Evolutionary conservation across 2,888 invertebrate species (phyloP).

Genomic region (Dasysyrphus tricinctus): DNA sequence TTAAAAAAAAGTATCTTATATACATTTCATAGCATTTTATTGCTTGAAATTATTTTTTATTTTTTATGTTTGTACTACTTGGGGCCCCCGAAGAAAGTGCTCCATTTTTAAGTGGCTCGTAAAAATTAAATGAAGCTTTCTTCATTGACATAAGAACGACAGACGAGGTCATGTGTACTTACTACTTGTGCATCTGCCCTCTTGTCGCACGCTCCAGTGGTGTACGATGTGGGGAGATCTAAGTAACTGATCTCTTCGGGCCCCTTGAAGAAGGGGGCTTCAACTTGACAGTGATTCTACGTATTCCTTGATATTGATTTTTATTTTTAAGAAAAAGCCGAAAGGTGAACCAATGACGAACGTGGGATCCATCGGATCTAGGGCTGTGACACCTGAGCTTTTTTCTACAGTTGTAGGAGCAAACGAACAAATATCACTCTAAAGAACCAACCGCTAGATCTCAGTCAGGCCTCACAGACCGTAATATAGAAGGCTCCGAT

Average conservation of each 20-base stretch:
- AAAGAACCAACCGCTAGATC: too few species aligned
- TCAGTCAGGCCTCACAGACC: too few species aligned
- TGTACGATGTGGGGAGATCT: not conserved
- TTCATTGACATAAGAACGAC: not conserved
- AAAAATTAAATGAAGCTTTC: conserved; percentile 41
- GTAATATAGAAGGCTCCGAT: too few species aligned
- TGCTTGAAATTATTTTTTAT: conserved; percentile 22
- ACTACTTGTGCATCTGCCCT: conserved; percentile 5
- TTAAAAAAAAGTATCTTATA: conserved; percentile 24
- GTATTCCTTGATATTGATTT: too few species aligned
- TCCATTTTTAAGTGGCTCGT: conserved; percentile 42
- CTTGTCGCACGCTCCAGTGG: not conserved
- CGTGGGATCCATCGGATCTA: too few species aligned
- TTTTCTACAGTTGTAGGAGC: too few species aligned
- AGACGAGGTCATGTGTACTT: conserved; percentile 9
- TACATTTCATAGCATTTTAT: conserved; percentile 35
- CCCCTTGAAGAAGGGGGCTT: not conserved
- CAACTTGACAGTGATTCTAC: too few species aligned
- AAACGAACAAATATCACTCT: too few species aligned
- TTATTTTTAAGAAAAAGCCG: too few species aligned
- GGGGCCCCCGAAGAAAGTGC: conserved; percentile 21
- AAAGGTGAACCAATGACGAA: too few species aligned
- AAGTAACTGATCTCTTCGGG: not conserved
- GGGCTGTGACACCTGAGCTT: too few species aligned
- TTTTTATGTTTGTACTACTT: not conserved